A percentile compares a stretch with the other conserved stretches of the same genome.
Evolutionary conservation across 2,113 vertebrate genomes (phyloP).

Genomic region (Epinephelus moara): DNA sequence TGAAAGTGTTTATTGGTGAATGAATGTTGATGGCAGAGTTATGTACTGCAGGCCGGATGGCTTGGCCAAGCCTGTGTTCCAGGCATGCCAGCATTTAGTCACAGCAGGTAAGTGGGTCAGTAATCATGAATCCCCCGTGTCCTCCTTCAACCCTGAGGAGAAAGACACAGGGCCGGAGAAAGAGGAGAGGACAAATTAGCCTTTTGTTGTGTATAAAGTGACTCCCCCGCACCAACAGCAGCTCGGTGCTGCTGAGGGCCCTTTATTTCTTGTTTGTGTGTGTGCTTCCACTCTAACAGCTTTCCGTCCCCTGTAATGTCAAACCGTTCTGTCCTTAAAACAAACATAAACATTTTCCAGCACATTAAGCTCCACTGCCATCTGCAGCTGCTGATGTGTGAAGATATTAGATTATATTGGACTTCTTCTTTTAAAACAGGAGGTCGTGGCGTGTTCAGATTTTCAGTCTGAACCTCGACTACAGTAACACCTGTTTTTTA

Average conservation of each 20-base stretch:
- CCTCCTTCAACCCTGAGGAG: not conserved
- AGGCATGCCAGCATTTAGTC: conserved; percentile 15
- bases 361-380: not conserved
- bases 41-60: not conserved
- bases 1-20: conserved; percentile 16
- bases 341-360: not conserved
- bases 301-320: not conserved
- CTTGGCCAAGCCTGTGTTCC: not conserved
- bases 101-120: conserved; percentile 54
- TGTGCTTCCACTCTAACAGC: not conserved
- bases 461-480: not conserved
- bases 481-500: not conserved
- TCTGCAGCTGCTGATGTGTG: not conserved
- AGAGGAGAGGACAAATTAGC: not conserved
- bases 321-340: not conserved
- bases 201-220: not conserved
- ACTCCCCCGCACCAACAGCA: not conserved
- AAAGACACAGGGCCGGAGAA: not conserved
- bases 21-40: conserved; percentile 30
- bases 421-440: not conserved
- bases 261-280: not conserved
- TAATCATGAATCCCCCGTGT: conserved; percentile 28
- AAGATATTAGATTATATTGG: not conserved
- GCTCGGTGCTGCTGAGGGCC: not conserved
- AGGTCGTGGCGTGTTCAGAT: not conserved